Conservation (phyloP, 2,888 invertebrate genomes). For the Lasioglossum morio region DNA sequence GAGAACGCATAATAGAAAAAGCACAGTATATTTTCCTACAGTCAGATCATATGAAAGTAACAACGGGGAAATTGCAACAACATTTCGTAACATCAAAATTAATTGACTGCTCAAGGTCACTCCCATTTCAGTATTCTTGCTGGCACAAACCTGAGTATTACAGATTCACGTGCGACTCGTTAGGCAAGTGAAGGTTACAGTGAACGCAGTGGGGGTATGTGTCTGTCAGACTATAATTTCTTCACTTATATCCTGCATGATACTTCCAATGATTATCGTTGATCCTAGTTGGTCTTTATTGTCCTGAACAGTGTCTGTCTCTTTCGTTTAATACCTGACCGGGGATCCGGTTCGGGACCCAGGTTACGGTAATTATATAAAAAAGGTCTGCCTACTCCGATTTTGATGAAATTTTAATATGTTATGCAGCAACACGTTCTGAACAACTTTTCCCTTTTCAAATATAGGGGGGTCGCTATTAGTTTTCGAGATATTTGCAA, state of each 20-base stretch:
- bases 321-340: background rate
- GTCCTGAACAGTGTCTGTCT: background rate
- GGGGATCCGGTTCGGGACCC: background rate
- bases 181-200: background rate
- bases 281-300: background rate
- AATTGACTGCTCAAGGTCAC: background rate
- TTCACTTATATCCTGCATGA: background rate
- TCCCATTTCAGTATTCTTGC: background rate
- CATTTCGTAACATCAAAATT: background rate
- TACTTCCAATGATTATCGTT: background rate
- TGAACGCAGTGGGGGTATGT: background rate
- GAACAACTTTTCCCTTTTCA: no score
- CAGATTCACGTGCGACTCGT: background rate
- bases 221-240: background rate
- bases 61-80: background rate
- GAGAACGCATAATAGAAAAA: background rate
- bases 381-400: no score
- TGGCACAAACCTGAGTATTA: background rate
- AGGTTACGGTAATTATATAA: no score
- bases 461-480: no score
- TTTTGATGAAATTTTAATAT: no score
- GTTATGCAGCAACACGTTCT: no score
- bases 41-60: background rate
- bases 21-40: background rate
- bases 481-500: no score